Evolutionary conservation across 1,140 invertebrate genomes (phyloP).

Genomic region (Pteromalus puparum): DNA sequence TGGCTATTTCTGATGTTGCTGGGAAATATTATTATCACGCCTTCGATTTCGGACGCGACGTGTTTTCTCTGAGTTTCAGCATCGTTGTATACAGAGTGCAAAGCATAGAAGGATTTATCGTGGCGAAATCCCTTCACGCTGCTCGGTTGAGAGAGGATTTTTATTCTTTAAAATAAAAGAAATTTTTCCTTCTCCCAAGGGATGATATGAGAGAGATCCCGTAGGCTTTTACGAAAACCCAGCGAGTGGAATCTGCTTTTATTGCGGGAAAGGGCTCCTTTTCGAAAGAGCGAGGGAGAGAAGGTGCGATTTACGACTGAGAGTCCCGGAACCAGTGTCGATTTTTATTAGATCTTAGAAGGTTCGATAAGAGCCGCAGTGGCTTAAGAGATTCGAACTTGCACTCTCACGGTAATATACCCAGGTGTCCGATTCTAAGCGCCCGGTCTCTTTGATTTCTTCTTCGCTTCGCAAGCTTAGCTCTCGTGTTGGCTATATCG

Average conservation of each 20-base stretch:
- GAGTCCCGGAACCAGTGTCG: not conserved
- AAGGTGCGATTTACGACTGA: not conserved
- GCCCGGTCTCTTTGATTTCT: not conserved
- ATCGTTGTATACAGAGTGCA: too few relatives aligned
- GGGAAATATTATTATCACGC: not conserved
- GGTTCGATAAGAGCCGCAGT: not conserved
- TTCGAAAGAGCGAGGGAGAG: not conserved
- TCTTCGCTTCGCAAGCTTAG: not conserved
- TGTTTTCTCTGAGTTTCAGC: too few relatives aligned
- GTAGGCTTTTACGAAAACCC: not conserved
- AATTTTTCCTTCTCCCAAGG: not conserved
- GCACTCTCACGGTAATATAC: not conserved
- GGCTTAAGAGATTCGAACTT: not conserved
- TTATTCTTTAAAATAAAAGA: not conserved
- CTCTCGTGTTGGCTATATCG: not conserved
- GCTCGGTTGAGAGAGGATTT: not conserved
- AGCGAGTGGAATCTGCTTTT: not conserved
- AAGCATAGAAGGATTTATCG: too few relatives aligned
- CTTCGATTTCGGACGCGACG: not conserved
- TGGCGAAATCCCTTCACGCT: not conserved
- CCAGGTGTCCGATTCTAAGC: not conserved
- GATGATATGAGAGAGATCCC: not conserved
- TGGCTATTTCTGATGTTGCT: not conserved
- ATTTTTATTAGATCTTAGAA: constrained; percentile 5
- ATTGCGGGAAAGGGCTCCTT: not conserved